These are phyloP conservation scores for Apostichopus parvimensis DNA, from an alignment of 35 echinoderm and acorn worm genomes.

Conservation along the genomic window DNA sequence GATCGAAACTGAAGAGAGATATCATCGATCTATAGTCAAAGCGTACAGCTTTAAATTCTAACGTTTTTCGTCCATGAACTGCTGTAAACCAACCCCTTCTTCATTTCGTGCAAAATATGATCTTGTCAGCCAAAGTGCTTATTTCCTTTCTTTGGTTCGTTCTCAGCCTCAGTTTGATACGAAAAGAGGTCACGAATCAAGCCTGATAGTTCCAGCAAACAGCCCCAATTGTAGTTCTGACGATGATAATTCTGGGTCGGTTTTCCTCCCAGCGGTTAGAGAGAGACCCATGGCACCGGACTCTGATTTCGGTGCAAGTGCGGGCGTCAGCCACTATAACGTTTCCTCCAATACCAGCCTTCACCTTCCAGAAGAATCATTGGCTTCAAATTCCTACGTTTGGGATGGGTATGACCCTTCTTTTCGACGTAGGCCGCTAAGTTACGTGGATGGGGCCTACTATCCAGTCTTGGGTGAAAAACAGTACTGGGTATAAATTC, in stretches of 20 bases:
- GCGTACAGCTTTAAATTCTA: no score
- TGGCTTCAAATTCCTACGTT: slow-evolving; percentile 66
- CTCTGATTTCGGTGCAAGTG: slow-evolving; percentile 84
- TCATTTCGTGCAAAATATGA: no score
- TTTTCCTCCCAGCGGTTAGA: not conserved
- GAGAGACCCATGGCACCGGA: slow-evolving; percentile 45
- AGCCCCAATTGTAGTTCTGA: slow-evolving; percentile 61
- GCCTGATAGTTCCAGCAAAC: slow-evolving; percentile 90
- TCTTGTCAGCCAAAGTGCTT: not conserved
- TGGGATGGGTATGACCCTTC: slow-evolving; percentile 92
- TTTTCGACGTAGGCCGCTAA: slow-evolving; percentile 50
- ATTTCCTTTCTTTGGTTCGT: not conserved
- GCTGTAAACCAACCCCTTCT: no score
- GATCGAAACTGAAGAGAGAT: no score
- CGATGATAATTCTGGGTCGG: slow-evolving; percentile 50
- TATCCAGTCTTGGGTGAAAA: slow-evolving; percentile 65
- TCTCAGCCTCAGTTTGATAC: not conserved
- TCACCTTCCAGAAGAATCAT: slow-evolving; percentile 40
- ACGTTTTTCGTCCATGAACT: no score
- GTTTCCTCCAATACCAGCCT: slow-evolving; percentile 85
- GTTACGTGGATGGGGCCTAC: slow-evolving; percentile 84
- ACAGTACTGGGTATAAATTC: slow-evolving; percentile 74
- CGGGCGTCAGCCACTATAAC: slow-evolving; percentile 76
- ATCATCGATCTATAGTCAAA: no score
- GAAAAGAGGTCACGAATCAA: slow-evolving; percentile 10